phyloP scores from a whole-genome alignment of 2,888 invertebrate genomes.

The Graphium colonna region DNA sequence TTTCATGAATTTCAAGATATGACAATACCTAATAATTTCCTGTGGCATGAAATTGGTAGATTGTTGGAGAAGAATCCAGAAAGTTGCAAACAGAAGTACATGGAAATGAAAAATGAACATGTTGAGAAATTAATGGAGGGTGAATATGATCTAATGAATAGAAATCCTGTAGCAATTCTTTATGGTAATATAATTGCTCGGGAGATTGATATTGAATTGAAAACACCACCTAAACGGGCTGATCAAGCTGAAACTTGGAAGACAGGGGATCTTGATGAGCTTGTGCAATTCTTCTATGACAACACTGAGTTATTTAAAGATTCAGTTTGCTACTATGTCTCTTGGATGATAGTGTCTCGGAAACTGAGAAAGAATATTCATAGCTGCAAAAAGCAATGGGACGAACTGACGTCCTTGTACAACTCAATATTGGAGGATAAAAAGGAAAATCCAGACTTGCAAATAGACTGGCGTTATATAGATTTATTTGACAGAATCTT shows the following conservation, averaged over 20 bases:
- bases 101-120: conserved; percentile 48
- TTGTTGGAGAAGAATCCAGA: conserved; percentile 56
- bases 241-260: conserved; percentile 40
- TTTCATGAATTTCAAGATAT: conserved; percentile 63
- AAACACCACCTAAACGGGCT: conserved; percentile 24
- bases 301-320: conserved; percentile 65
- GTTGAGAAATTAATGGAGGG: conserved; percentile 46
- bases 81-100: conserved; percentile 49
- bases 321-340: conserved; percentile 56
- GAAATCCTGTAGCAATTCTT: conserved; percentile 55
- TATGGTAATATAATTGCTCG: conserved; percentile 61
- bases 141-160: conserved; percentile 43
- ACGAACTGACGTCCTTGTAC: conserved; percentile 51
- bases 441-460: conserved; percentile 63
- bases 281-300: conserved; percentile 59
- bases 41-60: conserved; percentile 68
- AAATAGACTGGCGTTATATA: conserved; percentile 69
- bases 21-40: conserved; percentile 61
- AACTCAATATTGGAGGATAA: conserved; percentile 59
- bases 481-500: conserved; percentile 69
- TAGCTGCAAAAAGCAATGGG: conserved; percentile 55
- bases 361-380: conserved; percentile 42
- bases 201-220: conserved; percentile 45
- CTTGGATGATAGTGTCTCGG: conserved; percentile 50
- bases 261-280: conserved; percentile 45